Conservation (phyloP, 2,797 vertebrate species). For the Cercopithecus neglectus region DNA sequence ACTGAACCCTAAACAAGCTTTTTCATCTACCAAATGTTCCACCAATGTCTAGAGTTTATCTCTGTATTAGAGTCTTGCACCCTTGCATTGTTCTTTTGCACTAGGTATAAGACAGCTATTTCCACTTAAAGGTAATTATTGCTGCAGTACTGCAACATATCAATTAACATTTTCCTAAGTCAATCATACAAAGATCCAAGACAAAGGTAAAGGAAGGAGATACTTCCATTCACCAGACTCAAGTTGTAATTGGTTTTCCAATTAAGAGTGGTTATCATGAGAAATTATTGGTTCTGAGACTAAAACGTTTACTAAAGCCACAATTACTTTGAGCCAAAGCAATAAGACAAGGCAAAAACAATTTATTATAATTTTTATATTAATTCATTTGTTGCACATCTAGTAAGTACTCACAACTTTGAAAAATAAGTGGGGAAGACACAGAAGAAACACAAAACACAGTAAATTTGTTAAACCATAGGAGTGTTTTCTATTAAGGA, state of each 20-base stretch:
- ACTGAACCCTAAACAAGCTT: neutral
- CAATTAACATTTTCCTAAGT: neutral
- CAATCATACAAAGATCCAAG: neutral
- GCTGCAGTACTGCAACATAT: neutral
- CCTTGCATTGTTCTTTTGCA: neutral
- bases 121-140: neutral
- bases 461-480: neutral
- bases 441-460: slow-evolving; percentile 39
- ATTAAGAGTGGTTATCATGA: neutral
- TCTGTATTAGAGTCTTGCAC: neutral
- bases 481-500: neutral
- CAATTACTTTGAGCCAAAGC: neutral
- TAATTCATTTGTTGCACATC: neutral
- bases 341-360: neutral
- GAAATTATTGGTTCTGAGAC: neutral
- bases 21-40: neutral
- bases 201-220: neutral
- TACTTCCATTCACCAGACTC: neutral
- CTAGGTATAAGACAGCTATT: neutral
- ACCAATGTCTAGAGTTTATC: neutral
- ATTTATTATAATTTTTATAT: slow-evolving; percentile 4
- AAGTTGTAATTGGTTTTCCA: neutral
- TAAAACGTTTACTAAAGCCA: neutral
- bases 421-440: neutral
- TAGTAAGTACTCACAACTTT: neutral